Conservation (phyloP, 30 jellyfish, hydroid and myxozoan species). For the Clytia hemisphaerica region DNA sequence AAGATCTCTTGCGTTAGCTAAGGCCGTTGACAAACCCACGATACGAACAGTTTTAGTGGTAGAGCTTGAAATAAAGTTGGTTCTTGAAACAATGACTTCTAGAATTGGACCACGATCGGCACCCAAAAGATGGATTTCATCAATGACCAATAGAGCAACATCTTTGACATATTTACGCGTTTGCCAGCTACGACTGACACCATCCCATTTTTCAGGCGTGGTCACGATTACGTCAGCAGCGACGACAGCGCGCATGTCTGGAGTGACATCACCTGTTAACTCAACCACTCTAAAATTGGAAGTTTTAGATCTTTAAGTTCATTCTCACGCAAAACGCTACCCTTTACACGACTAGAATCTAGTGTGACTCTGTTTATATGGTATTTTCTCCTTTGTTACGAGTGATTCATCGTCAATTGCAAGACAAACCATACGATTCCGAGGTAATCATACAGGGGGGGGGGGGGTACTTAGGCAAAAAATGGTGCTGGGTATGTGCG, state of each 20-base stretch:
- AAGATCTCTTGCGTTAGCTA: slow-evolving; percentile 98
- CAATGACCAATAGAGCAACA: slow-evolving; percentile 82
- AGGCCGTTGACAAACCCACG: slow-evolving; percentile 94
- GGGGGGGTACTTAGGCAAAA: too few species aligned
- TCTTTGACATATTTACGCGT: slow-evolving; percentile 84
- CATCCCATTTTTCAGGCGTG: slow-evolving; percentile 99
- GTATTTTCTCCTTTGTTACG: too few species aligned
- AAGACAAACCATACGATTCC: too few species aligned
- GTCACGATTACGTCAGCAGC: slow-evolving; percentile 96
- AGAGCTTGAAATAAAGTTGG: slow-evolving; percentile 86
- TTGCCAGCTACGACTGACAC: slow-evolving; percentile 98
- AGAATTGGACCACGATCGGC: slow-evolving; percentile 98
- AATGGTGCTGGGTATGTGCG: too few species aligned
- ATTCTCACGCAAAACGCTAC: too few species aligned
- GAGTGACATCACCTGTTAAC: slow-evolving; percentile 99
- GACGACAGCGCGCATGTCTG: slow-evolving; percentile 90
- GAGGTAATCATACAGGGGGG: too few species aligned
- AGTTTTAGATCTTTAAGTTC: too few species aligned
- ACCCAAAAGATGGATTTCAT: slow-evolving; percentile 97
- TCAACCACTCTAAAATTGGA: slow-evolving; percentile 71
- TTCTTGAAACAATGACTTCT: slow-evolving; percentile 95
- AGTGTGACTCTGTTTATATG: too few species aligned
- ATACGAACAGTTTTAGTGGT: slow-evolving; percentile 70
- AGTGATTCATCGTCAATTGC: too few species aligned
- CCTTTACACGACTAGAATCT: too few species aligned